Conservation (phyloP, 2,797 vertebrate genomes). For the Buphagus erythrorhynchus region DNA sequence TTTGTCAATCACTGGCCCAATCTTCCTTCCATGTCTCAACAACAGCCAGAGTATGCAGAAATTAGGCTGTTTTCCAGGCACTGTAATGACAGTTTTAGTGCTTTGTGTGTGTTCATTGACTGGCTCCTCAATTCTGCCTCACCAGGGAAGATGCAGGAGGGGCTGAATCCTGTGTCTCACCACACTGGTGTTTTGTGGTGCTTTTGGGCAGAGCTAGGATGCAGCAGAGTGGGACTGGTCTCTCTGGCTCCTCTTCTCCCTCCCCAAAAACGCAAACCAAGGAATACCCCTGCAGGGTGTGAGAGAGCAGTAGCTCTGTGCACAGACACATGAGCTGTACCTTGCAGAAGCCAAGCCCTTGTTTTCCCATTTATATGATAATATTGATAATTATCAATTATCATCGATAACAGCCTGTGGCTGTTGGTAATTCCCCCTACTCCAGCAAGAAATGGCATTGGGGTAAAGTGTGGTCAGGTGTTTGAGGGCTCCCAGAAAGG, state of each 20-base stretch:
- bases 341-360: not conserved
- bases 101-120: not conserved
- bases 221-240: not conserved
- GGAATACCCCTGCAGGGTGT: not conserved
- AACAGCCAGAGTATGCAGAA: not conserved
- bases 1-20: conserved; percentile 16
- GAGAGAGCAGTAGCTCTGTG: not conserved
- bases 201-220: not conserved
- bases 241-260: not conserved
- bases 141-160: not conserved
- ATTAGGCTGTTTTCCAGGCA: conserved; percentile 22
- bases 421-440: not conserved
- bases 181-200: rapidly evolving
- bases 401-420: rapidly evolving
- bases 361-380: not conserved
- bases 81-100: conserved; percentile 11
- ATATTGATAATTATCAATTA: not conserved
- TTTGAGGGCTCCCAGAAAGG: not conserved
- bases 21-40: not conserved
- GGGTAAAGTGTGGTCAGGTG: not conserved
- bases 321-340: rapidly evolving
- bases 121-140: not conserved
- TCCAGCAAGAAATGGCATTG: not conserved
- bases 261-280: not conserved
- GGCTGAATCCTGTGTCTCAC: rapidly evolving